Conservation (phyloP, 1,140 invertebrate genomes). For the Drosophila asahinai region DNA sequence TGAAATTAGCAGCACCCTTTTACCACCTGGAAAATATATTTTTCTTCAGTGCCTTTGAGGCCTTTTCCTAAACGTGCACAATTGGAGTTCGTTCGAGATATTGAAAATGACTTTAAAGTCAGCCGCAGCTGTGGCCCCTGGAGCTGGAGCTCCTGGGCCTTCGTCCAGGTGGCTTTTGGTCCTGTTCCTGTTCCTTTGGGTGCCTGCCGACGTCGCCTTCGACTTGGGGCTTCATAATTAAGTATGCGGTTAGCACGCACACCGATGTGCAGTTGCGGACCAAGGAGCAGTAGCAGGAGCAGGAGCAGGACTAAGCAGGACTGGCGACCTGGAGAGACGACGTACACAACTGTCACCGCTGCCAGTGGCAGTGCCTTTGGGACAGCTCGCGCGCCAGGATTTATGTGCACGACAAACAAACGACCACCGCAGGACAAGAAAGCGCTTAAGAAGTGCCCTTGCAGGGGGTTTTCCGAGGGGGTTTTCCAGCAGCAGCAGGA, state of each 20-base stretch:
- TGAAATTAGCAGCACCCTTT: background rate
- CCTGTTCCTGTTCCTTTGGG: conserved; percentile 20
- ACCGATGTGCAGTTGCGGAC: conserved; percentile 15
- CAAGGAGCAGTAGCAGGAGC: background rate
- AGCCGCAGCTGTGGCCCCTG: conserved; percentile 41
- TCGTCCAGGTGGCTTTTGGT: conserved; percentile 45
- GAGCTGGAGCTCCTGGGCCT: conserved; percentile 4
- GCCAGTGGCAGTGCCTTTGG: conserved; percentile 81
- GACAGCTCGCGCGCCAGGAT: conserved; percentile 82
- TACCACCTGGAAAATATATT: background rate
- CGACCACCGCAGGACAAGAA: conserved; percentile 84
- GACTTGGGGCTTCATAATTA: conserved; percentile 73
- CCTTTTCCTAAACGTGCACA: conserved; percentile 7
- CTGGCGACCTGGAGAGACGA: conserved; percentile 7
- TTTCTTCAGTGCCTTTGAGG: conserved; percentile 4
- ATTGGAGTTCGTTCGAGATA: conserved; percentile 50
- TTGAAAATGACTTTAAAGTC: conserved; percentile 72
- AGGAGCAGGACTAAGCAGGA: conserved; percentile 25
- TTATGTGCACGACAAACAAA: conserved; percentile 84
- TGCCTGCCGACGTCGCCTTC: background rate
- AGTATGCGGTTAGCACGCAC: conserved; percentile 76
- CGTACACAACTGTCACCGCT: conserved; percentile 62
- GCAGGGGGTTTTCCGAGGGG: conserved; percentile 2
- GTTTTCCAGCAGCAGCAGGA: background rate
- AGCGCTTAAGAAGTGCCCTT: conserved; percentile 79